Percentiles rank a stretch among this genome's conserved stretches.
These are phyloP conservation scores for Holotrichia oblita DNA, from an alignment of 1,140 invertebrate genomes.

Conservation along the genomic window DNA sequence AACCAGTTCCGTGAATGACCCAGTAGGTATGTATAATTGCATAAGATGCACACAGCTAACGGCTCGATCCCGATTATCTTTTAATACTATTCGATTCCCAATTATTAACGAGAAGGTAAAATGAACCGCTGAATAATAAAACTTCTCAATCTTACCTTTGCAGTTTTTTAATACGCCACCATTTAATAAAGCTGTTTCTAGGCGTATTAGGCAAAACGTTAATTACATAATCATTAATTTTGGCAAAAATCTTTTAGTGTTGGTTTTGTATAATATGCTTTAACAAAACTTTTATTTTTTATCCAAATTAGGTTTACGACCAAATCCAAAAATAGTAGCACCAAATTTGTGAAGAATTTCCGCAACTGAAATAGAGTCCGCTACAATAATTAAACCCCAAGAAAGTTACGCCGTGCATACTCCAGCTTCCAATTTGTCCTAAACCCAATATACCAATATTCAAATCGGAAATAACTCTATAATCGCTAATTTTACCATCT, in stretches of 20 bases:
- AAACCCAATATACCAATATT: constrained; percentile 65
- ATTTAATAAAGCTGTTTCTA: constrained; percentile 66
- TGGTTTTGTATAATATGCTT: constrained; percentile 55
- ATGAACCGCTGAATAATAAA: background rate
- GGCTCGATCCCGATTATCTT: too few species aligned
- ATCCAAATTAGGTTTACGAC: constrained; percentile 55
- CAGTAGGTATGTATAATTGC: too few species aligned
- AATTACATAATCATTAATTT: constrained; percentile 68
- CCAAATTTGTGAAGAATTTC: constrained; percentile 60
- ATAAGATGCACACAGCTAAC: too few species aligned
- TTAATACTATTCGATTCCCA: too few species aligned
- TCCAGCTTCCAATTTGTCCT: constrained; percentile 63
- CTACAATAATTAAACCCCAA: background rate
- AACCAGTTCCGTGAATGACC: too few species aligned
- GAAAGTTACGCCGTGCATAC: constrained; percentile 54
- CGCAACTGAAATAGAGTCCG: constrained; percentile 58
- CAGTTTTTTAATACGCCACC: constrained; percentile 62
- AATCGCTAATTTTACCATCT: constrained; percentile 57
- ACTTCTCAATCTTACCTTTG: constrained; percentile 50
- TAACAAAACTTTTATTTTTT: constrained; percentile 52
- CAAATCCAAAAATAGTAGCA: constrained; percentile 57
- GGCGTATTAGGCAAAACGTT: constrained; percentile 67
- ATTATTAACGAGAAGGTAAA: too few species aligned
- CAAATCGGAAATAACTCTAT: constrained; percentile 61
- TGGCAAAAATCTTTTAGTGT: constrained; percentile 62